These are phyloP conservation scores for Apeltes quadracus DNA, from an alignment of 2,113 vertebrate species.

Conservation along the genomic window DNA sequence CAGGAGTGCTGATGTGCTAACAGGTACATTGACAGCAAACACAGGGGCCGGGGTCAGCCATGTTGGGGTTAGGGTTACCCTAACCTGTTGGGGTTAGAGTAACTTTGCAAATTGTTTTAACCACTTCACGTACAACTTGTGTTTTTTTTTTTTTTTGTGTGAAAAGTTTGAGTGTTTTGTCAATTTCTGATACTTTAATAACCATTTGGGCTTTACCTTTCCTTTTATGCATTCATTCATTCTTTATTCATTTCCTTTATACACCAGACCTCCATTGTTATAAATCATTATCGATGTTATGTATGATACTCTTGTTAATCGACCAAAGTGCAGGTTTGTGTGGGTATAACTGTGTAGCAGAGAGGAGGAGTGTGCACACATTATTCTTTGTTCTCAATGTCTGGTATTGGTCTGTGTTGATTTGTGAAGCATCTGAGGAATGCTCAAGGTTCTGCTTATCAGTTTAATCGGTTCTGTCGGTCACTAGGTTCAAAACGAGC, in stretches of 20 bases:
- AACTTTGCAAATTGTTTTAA: background rate
- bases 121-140: background rate
- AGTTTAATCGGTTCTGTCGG: conserved; percentile 55
- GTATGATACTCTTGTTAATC: background rate
- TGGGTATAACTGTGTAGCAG: background rate
- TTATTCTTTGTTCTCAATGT: conserved; percentile 48
- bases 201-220: background rate
- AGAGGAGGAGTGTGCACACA: conserved; percentile 17
- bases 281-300: too few species aligned
- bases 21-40: conserved; percentile 39
- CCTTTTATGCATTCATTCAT: conserved; percentile 1
- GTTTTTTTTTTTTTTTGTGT: background rate
- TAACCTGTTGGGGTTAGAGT: too few species aligned
- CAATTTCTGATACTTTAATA: background rate
- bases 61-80: too few species aligned
- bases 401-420: conserved; percentile 63
- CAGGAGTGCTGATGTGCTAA: conserved; percentile 49
- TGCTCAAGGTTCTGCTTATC: conserved; percentile 56
- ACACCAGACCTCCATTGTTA: background rate
- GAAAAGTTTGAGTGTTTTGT: background rate
- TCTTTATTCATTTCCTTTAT: too few species aligned
- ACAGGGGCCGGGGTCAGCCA: conserved; percentile 11
- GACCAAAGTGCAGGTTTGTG: conserved; percentile 3
- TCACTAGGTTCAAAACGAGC: conserved; percentile 62
- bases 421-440: conserved; percentile 58